These are phyloP conservation scores for Heliothis peltigera DNA, from an alignment of 2,888 invertebrate species.

Conservation along the genomic window DNA sequence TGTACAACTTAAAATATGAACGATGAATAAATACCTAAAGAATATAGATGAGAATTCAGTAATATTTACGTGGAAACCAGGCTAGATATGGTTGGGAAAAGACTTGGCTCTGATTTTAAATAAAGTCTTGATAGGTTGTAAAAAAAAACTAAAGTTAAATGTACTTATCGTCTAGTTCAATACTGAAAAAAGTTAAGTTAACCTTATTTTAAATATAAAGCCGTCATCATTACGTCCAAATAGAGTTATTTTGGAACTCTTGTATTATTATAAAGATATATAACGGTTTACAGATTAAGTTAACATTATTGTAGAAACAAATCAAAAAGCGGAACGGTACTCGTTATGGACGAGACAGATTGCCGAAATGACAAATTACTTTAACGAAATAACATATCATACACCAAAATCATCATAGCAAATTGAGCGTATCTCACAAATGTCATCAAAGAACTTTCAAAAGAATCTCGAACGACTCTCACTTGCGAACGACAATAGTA, in stretches of 20 bases:
- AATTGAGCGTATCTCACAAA: constrained; percentile 56
- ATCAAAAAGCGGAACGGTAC: constrained; percentile 38
- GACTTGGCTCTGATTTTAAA: no score
- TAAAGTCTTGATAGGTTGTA: no score
- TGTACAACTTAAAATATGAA: no score
- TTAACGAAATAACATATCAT: constrained; percentile 48
- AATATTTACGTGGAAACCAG: no score
- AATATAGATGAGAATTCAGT: no score
- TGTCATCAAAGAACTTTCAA: constrained; percentile 58
- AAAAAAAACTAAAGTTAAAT: no score
- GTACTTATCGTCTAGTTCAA: no score
- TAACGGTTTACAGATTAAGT: not conserved
- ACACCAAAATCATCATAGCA: constrained; percentile 46
- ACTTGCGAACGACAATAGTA: constrained; percentile 61
- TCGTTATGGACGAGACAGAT: constrained; percentile 9
- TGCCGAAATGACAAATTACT: constrained; percentile 28
- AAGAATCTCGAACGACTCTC: constrained; percentile 55
- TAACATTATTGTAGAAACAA: not conserved
- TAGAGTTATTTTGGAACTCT: not conserved
- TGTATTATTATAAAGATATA: not conserved
- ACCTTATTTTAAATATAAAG: no score
- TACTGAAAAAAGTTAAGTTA: no score
- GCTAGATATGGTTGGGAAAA: no score
- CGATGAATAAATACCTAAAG: no score
- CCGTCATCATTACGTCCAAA: not conserved